Base-by-base conservation (phyloP, 2,888 invertebrate species). In the Drosophila nr. perissopoda region DNA sequence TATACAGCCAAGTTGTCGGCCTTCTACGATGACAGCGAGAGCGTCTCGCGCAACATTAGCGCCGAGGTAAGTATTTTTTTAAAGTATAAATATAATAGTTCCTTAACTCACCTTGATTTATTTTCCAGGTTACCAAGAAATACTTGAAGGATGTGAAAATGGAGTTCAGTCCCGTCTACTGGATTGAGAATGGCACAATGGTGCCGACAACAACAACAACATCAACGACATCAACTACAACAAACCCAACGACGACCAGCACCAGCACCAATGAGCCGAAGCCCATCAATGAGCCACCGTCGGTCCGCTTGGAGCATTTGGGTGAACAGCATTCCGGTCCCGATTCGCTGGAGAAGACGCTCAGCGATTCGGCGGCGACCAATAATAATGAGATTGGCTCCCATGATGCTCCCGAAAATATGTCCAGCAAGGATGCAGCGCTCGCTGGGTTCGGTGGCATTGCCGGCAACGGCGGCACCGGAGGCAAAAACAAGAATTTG, bases 81-180 rank as follows among this genome's bases (percentile, higher is more conserved):
- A 21, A n/a, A 33, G 13, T 13, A 6, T 8, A 52, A 38, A 53
- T 25, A 45, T 45, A 25, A 25, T 16, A 25, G 45, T 16, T 45
- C 45, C 25, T 13, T 33, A 52, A 33, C 18, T 56, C 42, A 60
- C n/a, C 16, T 48, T 11, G 45, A 0, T 6, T 45, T 25, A 18
- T 25, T 34, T 51, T 51, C 1, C 62, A 93, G 93, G 92, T 93
- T 36, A 92, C 91, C 63, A 96, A 97, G 91, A 94, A 95, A 67
- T 95, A 95, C 21, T 94, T 97, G 91, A 93, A 94, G 77, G 96
- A 97, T 89, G 95, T 97, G 0, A 94, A 94, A 79, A 95, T 96
- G 8, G 95, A 96, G 78, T 96, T 96, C 82, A 96, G 96, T n/a
- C 95, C 96, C 34, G 94, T 96, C 56, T 98, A 96, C 92, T 97